A percentile compares a stretch with the other conserved stretches of the same genome.
Conservation (phyloP, 2,888 invertebrate species). For the Oxycera nigricornis region DNA sequence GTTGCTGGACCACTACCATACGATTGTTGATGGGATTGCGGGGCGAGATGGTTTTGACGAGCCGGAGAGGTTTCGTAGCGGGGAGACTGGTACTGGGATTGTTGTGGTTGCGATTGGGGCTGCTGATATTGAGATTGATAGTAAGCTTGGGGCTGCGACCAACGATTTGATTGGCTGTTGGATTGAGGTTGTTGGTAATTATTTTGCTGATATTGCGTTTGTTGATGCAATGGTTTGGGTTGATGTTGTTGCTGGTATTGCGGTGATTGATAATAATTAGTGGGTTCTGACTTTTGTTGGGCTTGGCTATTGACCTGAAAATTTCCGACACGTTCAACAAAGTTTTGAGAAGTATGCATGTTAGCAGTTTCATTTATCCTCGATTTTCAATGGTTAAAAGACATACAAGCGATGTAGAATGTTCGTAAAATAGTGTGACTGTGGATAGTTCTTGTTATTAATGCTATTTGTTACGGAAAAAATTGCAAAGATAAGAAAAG, state of each 20-base stretch:
- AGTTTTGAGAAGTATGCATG: constrained; percentile 3
- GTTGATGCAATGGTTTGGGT: constrained; percentile 28
- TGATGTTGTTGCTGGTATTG: constrained; percentile 28
- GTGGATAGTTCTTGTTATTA: too few relatives aligned
- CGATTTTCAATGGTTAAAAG: too few relatives aligned
- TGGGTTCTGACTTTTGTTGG: constrained; percentile 43
- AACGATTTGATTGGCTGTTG: constrained; percentile 38
- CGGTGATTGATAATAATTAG: constrained; percentile 42
- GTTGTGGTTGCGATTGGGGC: constrained; percentile 48
- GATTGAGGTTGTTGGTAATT: constrained; percentile 35
- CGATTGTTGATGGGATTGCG: constrained; percentile 38
- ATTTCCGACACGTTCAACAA: neutral
- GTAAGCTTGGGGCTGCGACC: constrained; percentile 16
- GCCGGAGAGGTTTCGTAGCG: constrained; percentile 42
- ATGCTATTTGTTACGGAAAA: too few relatives aligned
- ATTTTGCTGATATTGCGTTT: constrained; percentile 35
- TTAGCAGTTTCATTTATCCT: too few relatives aligned
- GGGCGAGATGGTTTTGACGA: constrained; percentile 45
- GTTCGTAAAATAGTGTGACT: too few relatives aligned
- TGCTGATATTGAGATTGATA: constrained; percentile 34
- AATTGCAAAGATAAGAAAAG: too few relatives aligned
- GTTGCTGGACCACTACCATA: neutral
- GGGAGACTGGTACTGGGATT: constrained; percentile 49
- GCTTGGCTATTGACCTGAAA: constrained; percentile 24
- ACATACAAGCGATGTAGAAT: too few relatives aligned